phyloP scores from a whole-genome alignment of 1,140 invertebrate species.

The Asbolus verrucosus region DNA sequence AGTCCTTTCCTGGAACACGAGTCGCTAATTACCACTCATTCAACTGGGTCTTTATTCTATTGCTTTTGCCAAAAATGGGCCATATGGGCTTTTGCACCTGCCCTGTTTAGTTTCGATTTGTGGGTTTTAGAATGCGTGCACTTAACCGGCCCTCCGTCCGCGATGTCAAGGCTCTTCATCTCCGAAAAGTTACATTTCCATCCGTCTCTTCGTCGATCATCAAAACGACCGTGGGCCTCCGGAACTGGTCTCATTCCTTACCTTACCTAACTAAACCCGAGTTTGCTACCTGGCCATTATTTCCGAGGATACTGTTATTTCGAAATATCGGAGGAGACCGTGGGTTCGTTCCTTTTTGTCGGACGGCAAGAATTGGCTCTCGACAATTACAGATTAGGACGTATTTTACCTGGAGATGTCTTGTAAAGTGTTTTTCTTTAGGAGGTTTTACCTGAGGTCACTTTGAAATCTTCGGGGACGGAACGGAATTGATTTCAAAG shows the following conservation, averaged over 20 bases:
- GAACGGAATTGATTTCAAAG: no score
- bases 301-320: conserved; percentile 46
- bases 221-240: conserved; percentile 44
- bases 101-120: conserved; percentile 25
- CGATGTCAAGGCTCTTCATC: no score
- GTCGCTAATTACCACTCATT: conserved; percentile 47
- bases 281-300: conserved; percentile 48
- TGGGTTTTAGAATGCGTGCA: no score
- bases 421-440: no score
- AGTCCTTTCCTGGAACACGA: conserved; percentile 48
- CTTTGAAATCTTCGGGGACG: no score
- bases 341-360: no score
- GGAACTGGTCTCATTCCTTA: conserved; percentile 53
- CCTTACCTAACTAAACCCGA: conserved; percentile 46
- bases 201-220: conserved; percentile 10
- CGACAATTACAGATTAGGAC: no score
- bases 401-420: no score
- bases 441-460: no score
- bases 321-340: not conserved
- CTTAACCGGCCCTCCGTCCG: no score
- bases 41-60: conserved; percentile 30
- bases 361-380: no score
- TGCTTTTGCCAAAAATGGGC: conserved; percentile 42
- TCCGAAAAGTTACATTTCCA: no score
- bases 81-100: conserved; percentile 44